These are phyloP conservation scores for Tenebrio molitor DNA, from an alignment of 1,140 invertebrate species.

Conservation along the genomic window DNA sequence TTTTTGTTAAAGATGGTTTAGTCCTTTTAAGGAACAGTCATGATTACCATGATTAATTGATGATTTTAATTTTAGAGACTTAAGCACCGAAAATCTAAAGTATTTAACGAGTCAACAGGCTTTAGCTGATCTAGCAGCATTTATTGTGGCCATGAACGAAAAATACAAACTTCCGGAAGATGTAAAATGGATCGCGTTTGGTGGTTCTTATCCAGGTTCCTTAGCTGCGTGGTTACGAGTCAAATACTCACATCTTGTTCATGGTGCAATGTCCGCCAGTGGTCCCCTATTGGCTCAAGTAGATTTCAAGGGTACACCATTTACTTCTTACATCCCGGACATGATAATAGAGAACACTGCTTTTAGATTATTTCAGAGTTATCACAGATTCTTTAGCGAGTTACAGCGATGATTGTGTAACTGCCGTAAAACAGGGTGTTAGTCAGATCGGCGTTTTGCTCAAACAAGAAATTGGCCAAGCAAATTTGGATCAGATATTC, in stretches of 20 bases:
- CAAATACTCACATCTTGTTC: slow-evolving; percentile 92
- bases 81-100: slow-evolving; percentile 81
- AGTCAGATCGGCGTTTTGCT: slow-evolving; percentile 76
- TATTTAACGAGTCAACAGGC: slow-evolving; percentile 91
- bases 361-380: slow-evolving; percentile 40
- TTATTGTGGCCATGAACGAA: slow-evolving; percentile 79
- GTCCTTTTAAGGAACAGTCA: too few relatives aligned
- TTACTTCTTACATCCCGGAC: background rate
- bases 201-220: slow-evolving; percentile 93
- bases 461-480: slow-evolving; percentile 72
- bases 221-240: slow-evolving; percentile 90
- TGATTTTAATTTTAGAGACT: slow-evolving; percentile 74
- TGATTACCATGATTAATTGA: too few relatives aligned
- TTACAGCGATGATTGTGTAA: slow-evolving; percentile 75
- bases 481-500: slow-evolving; percentile 77
- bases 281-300: slow-evolving; percentile 87
- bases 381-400: slow-evolving; percentile 58
- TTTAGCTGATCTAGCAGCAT: slow-evolving; percentile 88
- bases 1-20: too few relatives aligned
- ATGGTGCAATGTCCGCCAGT: slow-evolving; percentile 88
- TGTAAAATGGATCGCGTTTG: slow-evolving; percentile 93
- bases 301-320: slow-evolving; percentile 80
- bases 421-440: slow-evolving; percentile 75
- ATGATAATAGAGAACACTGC: background rate
- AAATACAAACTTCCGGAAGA: slow-evolving; percentile 73